Evolutionary conservation across 2,113 vertebrate species (phyloP), one percentile per base, ranked within the genome.

Genomic region (Butorides virescens): DNA sequence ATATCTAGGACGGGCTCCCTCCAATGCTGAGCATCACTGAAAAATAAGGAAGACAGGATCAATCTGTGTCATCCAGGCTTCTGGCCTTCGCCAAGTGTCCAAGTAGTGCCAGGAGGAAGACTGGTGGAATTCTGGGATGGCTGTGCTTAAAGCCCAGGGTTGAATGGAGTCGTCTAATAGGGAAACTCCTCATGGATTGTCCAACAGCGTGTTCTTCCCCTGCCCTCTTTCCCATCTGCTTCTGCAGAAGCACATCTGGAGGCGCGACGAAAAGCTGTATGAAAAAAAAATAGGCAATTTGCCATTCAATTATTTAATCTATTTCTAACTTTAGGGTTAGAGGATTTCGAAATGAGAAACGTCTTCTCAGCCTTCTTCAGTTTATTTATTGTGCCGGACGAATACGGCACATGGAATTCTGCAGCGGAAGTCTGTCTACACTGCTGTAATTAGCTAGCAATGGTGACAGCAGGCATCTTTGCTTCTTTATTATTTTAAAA

Each of bases 401-500:
- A 86, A 25, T 44, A 22, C 1, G 6, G 44, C 79, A 79, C 65
- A 76, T 76, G 91, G 91, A 86, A 88, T 93, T 95, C 62, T 92
- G 89, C 30, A 55, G 61, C 67, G 89, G 75, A 78, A 86, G 86
- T 65, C 89, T 76, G 93, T 32, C 91, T 56, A 1, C 29, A 58
- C 93, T 86, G 75, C 93, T 91, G 22, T 92, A 88, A 86, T 92
- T 86, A 88, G 89, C 71, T 61, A 39, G 8, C 26, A 23, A 4
- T 37, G 79, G 79, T 95, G 91, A 75, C 91, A 96, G 91, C 93
- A 93, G 91, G 89, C 79, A 47, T 78, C 91, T 92, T 47, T 68
- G 79, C 79, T 88, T 44, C 89, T 70, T 92, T 59, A 82, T 90
- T 59, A 76, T 82, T 92, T 91, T 34, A 56, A 94, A 90, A 80